Base-by-base conservation (phyloP, 2,797 vertebrate genomes). In the Benthosema pterotum region DNA sequence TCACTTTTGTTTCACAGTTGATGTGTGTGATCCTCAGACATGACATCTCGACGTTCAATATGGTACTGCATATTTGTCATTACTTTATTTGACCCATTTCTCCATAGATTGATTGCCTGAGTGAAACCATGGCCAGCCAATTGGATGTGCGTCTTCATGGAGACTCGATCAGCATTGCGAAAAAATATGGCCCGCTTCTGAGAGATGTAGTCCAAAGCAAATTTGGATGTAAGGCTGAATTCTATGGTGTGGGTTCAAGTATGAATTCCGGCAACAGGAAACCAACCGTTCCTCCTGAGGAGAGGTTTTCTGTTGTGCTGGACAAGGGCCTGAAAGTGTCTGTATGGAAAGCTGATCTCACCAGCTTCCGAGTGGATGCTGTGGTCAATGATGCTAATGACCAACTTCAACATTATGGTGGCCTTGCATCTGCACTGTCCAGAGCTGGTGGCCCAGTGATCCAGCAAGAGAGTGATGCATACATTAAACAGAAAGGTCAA, bases 351-450 rank as follows among this genome's bases (percentile, higher is more conserved):
- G 94, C 72, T 13, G 94, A 98, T 84, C 93, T 99, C 48, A 91
- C 92, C 55, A 71, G 1, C 58, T 93, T 95, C 15, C 0, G 0
- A 0, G 94, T 54, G 0, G 90, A 93, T n/a, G 95, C 91, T 56
- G 85, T 99, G 52, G 96, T 97, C 0, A 99, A 98, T 65, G 94
- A 95, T 52, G 95, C 97, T 17, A 98, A 97, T 72, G 67, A 47
- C 0, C 0, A 0, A 0, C 90, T 99, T 2, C 0, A 1, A 0
- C 96, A 99, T 61, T 0, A 0, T 0, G 94, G 72, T 4, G 96
- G 95, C 6, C 91, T 98, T 25, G 95, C 96, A 0, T 0, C 0
- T 0, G 93, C 95, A 0, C 84, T 99, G 4, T 72, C 78, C 16
- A 11, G 0, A 0, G 84, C 84, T 7, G 97, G 94, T 2, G 97